Evolutionary conservation across 2,113 vertebrate genomes (phyloP).

Genomic region (Sphaerodactylus townsendi): DNA sequence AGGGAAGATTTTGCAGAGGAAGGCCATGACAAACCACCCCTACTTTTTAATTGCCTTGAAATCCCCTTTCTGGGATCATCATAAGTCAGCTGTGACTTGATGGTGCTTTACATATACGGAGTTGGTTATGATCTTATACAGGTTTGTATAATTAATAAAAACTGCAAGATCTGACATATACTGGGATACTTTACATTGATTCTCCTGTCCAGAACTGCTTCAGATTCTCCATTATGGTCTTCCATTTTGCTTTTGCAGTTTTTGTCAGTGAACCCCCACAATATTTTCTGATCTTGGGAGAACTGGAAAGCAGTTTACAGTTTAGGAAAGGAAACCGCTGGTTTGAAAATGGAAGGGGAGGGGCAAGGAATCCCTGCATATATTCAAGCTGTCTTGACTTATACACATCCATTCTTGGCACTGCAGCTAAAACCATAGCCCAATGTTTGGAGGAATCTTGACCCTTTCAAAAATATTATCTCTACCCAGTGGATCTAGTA

Average conservation of each 20-base stretch:
- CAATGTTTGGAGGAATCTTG: neutral
- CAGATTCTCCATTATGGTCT: neutral
- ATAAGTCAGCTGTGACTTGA: no score
- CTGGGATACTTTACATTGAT: neutral
- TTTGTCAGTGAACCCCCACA: neutral
- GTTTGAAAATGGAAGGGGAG: neutral
- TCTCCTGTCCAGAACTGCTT: neutral
- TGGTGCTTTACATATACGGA: no score
- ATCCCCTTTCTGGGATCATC: no score
- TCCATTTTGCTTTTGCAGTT: neutral
- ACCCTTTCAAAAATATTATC: neutral
- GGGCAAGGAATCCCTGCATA: neutral
- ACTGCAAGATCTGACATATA: neutral
- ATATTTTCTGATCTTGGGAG: neutral
- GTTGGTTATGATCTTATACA: neutral
- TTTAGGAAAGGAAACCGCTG: neutral
- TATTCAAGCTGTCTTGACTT: neutral
- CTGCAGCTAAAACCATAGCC: neutral
- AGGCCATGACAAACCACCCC: no score
- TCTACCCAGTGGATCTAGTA: no score
- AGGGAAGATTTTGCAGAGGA: no score
- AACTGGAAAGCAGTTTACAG: neutral
- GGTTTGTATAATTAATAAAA: neutral
- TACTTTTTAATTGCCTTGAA: no score
- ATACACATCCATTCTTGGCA: neutral